Conservation (phyloP, 2,888 invertebrate genomes). For the Cenopis cana region DNA sequence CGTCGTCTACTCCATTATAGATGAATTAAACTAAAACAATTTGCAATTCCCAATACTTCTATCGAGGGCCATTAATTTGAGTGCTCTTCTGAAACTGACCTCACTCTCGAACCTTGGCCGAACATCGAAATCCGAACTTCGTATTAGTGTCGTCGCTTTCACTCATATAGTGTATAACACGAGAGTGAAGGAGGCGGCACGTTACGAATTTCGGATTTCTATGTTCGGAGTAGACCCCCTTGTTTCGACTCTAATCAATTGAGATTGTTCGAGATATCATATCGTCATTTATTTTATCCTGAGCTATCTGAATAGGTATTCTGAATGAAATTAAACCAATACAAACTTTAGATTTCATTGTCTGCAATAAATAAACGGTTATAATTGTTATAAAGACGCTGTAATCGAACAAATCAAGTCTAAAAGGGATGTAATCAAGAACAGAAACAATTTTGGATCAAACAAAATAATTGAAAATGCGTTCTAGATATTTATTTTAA, state of each 20-base stretch:
- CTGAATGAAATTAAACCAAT: conserved; percentile 5
- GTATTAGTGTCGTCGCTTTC: too few relatives aligned
- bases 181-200: too few relatives aligned
- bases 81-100: conserved; percentile 35
- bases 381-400: too few relatives aligned
- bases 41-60: conserved; percentile 33
- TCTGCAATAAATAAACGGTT: too few relatives aligned
- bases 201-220: too few relatives aligned
- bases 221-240: too few relatives aligned
- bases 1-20: conserved; percentile 16
- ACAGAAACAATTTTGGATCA: neutral
- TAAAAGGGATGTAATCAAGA: neutral
- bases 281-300: conserved; percentile 27
- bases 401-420: too few relatives aligned
- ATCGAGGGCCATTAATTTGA: conserved; percentile 34
- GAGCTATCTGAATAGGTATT: too few relatives aligned
- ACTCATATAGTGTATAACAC: too few relatives aligned
- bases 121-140: too few relatives aligned
- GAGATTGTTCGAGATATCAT: conserved; percentile 37
- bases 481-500: conserved; percentile 28
- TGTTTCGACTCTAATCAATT: conserved; percentile 41
- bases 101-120: conserved; percentile 32
- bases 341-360: neutral
- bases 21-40: conserved; percentile 30
- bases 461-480: neutral